Conservation (phyloP, 2,888 invertebrate species). For the Diploptera punctata region DNA sequence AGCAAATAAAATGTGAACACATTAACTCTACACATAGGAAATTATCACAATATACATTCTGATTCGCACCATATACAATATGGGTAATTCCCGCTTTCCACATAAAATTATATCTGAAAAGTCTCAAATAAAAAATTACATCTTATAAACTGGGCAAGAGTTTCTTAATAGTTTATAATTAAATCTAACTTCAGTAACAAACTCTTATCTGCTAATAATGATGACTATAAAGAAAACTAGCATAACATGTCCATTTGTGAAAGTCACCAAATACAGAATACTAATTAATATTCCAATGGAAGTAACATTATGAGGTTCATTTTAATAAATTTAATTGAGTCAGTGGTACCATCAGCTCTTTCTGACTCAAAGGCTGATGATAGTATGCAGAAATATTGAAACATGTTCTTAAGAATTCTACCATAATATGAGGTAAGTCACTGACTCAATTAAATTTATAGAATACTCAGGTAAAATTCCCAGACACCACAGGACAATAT, state of each 20-base stretch:
- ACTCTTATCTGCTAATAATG: not conserved
- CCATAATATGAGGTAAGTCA: too few relatives aligned
- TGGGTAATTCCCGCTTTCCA: not conserved
- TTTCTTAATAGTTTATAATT: not conserved
- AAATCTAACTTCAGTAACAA: not conserved
- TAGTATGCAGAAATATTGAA: too few relatives aligned
- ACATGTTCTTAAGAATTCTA: too few relatives aligned
- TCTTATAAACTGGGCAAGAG: slow-evolving; percentile 2
- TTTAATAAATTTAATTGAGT: too few relatives aligned
- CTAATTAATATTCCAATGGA: too few relatives aligned
- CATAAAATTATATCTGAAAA: not conserved
- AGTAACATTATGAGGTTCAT: too few relatives aligned
- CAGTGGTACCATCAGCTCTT: too few relatives aligned
- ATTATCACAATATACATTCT: not conserved
- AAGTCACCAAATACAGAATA: too few relatives aligned
- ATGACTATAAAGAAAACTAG: not conserved
- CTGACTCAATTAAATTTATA: too few relatives aligned
- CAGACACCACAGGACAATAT: not conserved
- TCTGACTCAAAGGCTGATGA: too few relatives aligned
- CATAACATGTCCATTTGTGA: not conserved
- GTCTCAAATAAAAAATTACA: not conserved
- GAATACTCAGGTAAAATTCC: too few relatives aligned
- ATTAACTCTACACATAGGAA: not conserved
- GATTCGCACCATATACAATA: not conserved
- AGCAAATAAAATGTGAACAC: not conserved